Evolutionary conservation across 2,113 vertebrate species (phyloP).

Genomic region (Grantiella picta): DNA sequence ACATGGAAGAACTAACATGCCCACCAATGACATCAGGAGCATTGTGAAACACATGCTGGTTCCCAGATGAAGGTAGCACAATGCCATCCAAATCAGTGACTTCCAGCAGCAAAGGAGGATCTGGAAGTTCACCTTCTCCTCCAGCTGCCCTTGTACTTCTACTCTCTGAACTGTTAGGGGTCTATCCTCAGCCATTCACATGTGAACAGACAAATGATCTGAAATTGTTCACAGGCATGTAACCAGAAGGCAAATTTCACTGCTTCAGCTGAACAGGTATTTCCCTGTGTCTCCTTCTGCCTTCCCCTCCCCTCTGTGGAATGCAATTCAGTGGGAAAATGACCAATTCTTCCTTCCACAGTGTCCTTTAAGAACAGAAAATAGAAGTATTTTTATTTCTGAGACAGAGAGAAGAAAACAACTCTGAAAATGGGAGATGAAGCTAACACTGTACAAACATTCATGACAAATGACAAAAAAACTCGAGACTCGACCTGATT

Average conservation of each 20-base stretch:
- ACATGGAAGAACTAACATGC: not conserved
- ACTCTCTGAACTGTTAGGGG: not conserved
- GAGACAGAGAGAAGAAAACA: not conserved
- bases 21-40: not conserved
- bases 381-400: not conserved
- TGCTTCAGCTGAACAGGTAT: not conserved
- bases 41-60: not conserved
- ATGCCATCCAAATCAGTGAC: not conserved
- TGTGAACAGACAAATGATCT: not conserved
- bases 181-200: not conserved
- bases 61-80: not conserved
- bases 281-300: not conserved
- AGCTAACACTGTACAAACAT: not conserved
- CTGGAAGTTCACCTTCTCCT: not conserved
- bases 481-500: not conserved
- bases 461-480: not conserved
- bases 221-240: not conserved
- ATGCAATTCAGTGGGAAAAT: not conserved
- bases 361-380: not conserved
- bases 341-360: not conserved
- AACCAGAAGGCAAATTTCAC: not conserved
- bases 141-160: rapidly evolving
- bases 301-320: not conserved
- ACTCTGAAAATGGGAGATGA: not conserved
- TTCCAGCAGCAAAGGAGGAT: not conserved